Evolutionary conservation across 1,140 invertebrate genomes (phyloP), one percentile per base, ranked within the genome.

Genomic region (Atta texana): DNA sequence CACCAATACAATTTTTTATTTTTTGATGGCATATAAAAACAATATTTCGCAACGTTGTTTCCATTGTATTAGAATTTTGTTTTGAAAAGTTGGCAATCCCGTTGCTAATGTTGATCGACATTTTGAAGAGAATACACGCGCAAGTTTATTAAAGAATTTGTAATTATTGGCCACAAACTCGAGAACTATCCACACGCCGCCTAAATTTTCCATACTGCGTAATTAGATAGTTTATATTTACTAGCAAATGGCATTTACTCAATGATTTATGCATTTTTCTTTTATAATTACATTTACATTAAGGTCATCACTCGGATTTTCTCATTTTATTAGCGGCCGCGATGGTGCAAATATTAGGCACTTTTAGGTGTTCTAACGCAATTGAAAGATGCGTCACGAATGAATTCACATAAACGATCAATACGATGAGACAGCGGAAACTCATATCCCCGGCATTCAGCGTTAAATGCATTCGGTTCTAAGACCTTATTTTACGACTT

Each of bases 161-260:
- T 57, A 74, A 84, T 84, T 84, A 84, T 84, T 61, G 69, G n/a
- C 55, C 39, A 53, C 80, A 75, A 74, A 82, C 66, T 44, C 78
- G 78, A 24, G n/a, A 53, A 61, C 28, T 21, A 57, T 68, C 39
- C 34, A 24, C 78, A 12, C 31, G 53, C 7, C 53, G 55, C 80
- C 55, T 84, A 84, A 84, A 84, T 44, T 84, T 75, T 75, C 80
- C 39, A 12, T 16, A 61, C 24, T 44, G 44, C 68, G 39, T 84
- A 75, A 84, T 84, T 84, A 84, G 69, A 84, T 84, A 69, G 69
- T 84, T 84, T 84, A 84, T 84, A 84, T 84, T 84, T 84, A 82
- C 72, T 68, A 63, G 55, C 69, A 75, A 39, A 69, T 75, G 80
- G 69, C 68, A 61, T 63, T 84, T 84, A 84, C 14, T 21, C 57